Evolutionary conservation across 2,888 invertebrate species (phyloP).

Genomic region (Lydus trimaculatus): DNA sequence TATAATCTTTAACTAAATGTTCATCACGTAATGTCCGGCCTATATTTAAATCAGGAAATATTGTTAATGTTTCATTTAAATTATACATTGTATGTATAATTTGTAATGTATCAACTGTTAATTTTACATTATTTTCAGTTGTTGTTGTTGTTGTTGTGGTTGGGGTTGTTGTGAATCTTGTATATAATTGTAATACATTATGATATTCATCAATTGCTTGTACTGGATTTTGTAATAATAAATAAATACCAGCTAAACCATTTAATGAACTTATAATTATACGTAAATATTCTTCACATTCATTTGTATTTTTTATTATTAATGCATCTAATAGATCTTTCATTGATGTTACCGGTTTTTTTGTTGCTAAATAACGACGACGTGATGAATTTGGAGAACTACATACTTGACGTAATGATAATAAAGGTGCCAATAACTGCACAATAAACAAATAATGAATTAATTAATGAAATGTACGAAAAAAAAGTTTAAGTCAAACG

Average conservation of each 20-base stretch:
- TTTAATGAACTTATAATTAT: slow-evolving; percentile 70
- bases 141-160: too few relatives aligned
- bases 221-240: slow-evolving; percentile 63
- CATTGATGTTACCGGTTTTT: slow-evolving; percentile 67
- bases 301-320: slow-evolving; percentile 66
- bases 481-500: too few relatives aligned
- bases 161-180: slow-evolving; percentile 54
- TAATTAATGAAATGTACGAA: slow-evolving; percentile 18
- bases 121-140: slow-evolving; percentile 55
- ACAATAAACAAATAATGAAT: neutral
- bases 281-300: slow-evolving; percentile 71
- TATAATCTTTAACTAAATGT: slow-evolving; percentile 61
- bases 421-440: slow-evolving; percentile 70
- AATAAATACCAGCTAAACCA: slow-evolving; percentile 71
- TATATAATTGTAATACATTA: slow-evolving; percentile 64
- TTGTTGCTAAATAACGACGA: slow-evolving; percentile 64
- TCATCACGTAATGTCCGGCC: slow-evolving; percentile 64
- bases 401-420: slow-evolving; percentile 74
- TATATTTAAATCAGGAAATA: slow-evolving; percentile 46
- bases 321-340: slow-evolving; percentile 72
- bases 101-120: slow-evolving; percentile 70
- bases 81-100: slow-evolving; percentile 75
- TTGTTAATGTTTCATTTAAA: slow-evolving; percentile 64
- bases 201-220: slow-evolving; percentile 70
- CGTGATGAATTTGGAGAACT: slow-evolving; percentile 71